Base-by-base conservation (phyloP, 2,888 invertebrate species). In the Escarpia spicata region DNA sequence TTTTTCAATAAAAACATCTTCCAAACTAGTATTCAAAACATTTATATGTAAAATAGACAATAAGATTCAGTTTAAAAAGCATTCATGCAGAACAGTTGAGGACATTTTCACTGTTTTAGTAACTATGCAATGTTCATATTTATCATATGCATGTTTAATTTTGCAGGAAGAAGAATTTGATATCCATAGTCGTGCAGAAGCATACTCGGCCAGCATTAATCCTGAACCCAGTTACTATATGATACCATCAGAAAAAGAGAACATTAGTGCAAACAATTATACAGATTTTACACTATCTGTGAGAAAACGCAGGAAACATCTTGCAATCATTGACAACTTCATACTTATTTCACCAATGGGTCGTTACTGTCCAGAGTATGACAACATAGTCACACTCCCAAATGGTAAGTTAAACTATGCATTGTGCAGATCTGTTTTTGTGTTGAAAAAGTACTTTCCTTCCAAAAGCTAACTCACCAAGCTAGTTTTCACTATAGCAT, bases 111-210 rank as follows among this genome's bases (percentile, higher is more conserved):
- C 19, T 26, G 26, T 75, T 3, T 75, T 6, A 75, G 26, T 75
- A 52, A n/a, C 75, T 75, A 26, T 26, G 26, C 19, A 19, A 75
- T 37, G 37, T 37, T 37, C 75, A 75, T 75, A 2, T 75, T 26
- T 75, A 26, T 75, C 75, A 75, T 4, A 15, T 26, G 75, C n/a
- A 75, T 52, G 52, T 75, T 75, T 26, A 75, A 75, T 37, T 75
- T 75, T 75, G 75, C 92, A 95, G 95, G 92, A 94, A 75, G 95
- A 95, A 93, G 95, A 95, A 93, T 94, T 94, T 92, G 95, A 95
- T 91, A 95, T 95, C 43, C 95, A 95, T 92, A 94, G 94, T 31
- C 93, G 95, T 92, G 95, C 95, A 43, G 95, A 95, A 75, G 92
- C 93, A 9, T 95, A 94, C 93, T 94, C 94, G 12, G 93, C 94